Base-by-base conservation (phyloP, 2,797 vertebrate species). In the Tenualosa thibaudeaui region DNA sequence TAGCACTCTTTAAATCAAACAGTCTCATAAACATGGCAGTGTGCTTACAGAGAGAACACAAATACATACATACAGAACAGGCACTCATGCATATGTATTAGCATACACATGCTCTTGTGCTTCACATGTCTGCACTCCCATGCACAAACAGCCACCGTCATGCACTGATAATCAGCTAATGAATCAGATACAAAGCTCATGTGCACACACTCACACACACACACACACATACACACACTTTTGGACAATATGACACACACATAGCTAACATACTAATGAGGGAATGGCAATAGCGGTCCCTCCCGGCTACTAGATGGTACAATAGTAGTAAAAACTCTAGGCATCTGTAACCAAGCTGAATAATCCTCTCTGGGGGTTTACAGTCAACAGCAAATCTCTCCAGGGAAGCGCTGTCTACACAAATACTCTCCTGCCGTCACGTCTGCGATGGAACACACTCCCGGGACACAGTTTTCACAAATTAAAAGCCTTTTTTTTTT, bases 401-500 rank as follows among this genome's bases (percentile, higher is more conserved):
- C 51, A 86, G 88, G 81, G 82, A 87, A 24, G 89, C 37, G n/a
- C 22, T 78, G 17, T 85, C 31, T 31, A 56, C 56, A 81, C n/a
- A 85, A 82, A 71, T 15, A 71, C 65, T 15, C 65, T 31, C 65
- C 13, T 17, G 65, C 86, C 26, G 31, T 81, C 62, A 81, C 60
- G 54, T 81, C 83, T 49, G 84, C 65, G 49, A 85, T 82, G 81
- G 81, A 37, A 37, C 65, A 71, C 65, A 37, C 65, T 71, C 65
- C 65, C 26, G 65, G 65, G 65, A 71, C 13, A 31, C 65, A 71
- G 65, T 71, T 71, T 43, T 71, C 83, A 84, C 81, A 56, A 40
- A 22, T 37, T 84, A 83, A 90, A 85, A 83, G 58, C 50, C 81
- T 89, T 68, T 31, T n/a, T n/a, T n/a, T n/a, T n/a, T n/a, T n/a